Base-by-base conservation (phyloP, 2,113 vertebrate species). In the Pavo muticus region DNA sequence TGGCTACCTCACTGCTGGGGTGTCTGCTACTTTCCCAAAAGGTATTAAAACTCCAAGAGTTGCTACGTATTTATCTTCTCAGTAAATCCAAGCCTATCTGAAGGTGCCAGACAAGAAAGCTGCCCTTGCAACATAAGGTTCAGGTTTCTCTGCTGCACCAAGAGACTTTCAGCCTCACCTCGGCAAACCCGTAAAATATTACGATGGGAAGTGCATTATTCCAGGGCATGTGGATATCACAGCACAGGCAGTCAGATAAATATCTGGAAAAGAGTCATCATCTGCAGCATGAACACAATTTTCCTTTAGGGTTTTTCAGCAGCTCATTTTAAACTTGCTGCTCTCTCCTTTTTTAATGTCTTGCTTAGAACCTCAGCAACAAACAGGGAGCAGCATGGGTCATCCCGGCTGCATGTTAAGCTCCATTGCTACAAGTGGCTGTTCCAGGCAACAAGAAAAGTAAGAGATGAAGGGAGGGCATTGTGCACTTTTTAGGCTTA, bases 371-470 rank as follows among this genome's bases (percentile, higher is more conserved):
- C 1, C 5, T 20, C 60, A 68, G 64, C 50, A 17, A 17, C 12
- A 47, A 74, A 21, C 2, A 0, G 32, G 68, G n/a, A 79, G 47
- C 3, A 2, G 69, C 0, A 0, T 12, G 32, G 76, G 56, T 42
- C 68, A 76, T 16, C 19, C 37, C 18, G 37, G 29, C 54, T 82
- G 54, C 64, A 56, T 29, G 44, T 25, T 4, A 2, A 83, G 79
- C 48, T 71, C 29, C 72, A 32, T 3, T 21, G 50, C 68, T 29
- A 15, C 9, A 19, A n/a, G 90, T 16, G 19, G 74, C 71, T 67
- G 32, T 54, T 87, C 10, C 65, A 56, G 67, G 65, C 60, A 86
- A 16, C 37, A 14, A n/a, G 75, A 35, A 56, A 64, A 73, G 68
- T 6, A 68, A 81, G 9, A 60, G 61, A 68, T 23, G 75, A 76